Evolutionary conservation across 2,888 invertebrate species (phyloP).

Genomic region (Atethmia centrago): DNA sequence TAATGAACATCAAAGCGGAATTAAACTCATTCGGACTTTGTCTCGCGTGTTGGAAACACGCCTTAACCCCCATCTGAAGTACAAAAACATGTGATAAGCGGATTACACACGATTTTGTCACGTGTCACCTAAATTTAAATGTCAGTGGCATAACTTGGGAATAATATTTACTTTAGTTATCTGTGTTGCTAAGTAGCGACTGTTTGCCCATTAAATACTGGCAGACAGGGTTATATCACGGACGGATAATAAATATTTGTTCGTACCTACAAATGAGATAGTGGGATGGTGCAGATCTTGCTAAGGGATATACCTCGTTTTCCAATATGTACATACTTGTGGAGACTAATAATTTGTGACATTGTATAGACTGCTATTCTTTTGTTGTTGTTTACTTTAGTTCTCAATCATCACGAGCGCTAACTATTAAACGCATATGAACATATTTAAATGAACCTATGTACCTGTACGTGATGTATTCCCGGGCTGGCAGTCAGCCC

Average conservation of each 20-base stretch:
- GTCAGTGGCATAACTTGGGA: constrained; percentile 54
- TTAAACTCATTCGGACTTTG: constrained; percentile 15
- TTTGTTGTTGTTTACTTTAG: neutral
- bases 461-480: neutral
- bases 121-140: constrained; percentile 62
- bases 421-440: no score
- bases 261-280: constrained; percentile 40
- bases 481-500: no score
- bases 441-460: neutral
- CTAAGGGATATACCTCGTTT: neutral
- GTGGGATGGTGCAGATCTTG: neutral
- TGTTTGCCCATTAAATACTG: constrained; percentile 72
- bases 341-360: neutral
- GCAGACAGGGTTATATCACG: constrained; percentile 74
- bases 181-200: constrained; percentile 58
- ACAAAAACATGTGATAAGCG: constrained; percentile 64
- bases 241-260: constrained; percentile 60
- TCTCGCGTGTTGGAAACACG: constrained; percentile 28
- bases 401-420: no score
- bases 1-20: neutral
- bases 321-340: neutral
- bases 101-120: constrained; percentile 43
- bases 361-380: neutral
- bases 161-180: constrained; percentile 62
- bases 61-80: constrained; percentile 29